phyloP scores from a whole-genome alignment of 2,113 vertebrate genomes.

The Gnathochromis pfefferi region DNA sequence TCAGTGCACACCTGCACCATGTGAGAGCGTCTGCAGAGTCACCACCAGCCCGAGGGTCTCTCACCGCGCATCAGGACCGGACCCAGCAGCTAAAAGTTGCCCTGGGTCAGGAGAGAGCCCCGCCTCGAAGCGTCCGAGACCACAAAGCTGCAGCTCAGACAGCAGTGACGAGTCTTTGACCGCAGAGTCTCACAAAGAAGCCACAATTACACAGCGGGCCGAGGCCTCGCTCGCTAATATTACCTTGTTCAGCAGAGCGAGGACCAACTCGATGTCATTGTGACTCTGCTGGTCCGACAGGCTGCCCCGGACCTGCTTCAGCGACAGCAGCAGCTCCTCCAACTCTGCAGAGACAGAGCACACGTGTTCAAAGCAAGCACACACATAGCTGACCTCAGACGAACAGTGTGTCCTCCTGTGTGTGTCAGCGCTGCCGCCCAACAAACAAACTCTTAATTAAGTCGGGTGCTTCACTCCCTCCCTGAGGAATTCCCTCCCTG shows the following conservation, averaged over 20 bases:
- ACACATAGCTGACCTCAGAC: not conserved
- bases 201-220: not conserved
- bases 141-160: not conserved
- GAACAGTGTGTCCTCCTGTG: not conserved
- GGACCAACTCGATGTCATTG: slow-evolving; percentile 86
- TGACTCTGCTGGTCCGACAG: slow-evolving; percentile 93
- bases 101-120: not conserved
- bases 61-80: fast-evolving
- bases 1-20: not conserved
- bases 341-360: slow-evolving; percentile 72
- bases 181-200: not conserved
- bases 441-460: slow-evolving; percentile 65
- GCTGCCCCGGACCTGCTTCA: slow-evolving; percentile 89
- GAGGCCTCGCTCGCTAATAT: not conserved
- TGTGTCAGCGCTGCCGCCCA: slow-evolving; percentile 1
- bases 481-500: slow-evolving; percentile 60
- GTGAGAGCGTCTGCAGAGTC: not conserved
- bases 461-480: slow-evolving; percentile 44
- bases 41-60: fast-evolving
- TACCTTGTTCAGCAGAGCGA: slow-evolving; percentile 89
- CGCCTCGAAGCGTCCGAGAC: fast-evolving
- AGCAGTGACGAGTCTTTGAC: not conserved
- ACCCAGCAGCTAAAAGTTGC: not conserved
- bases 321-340: slow-evolving; percentile 90
- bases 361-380: not conserved